These are phyloP conservation scores for Drosophila simulans DNA, from an alignment of 1,140 invertebrate species.

Conservation along the genomic window DNA sequence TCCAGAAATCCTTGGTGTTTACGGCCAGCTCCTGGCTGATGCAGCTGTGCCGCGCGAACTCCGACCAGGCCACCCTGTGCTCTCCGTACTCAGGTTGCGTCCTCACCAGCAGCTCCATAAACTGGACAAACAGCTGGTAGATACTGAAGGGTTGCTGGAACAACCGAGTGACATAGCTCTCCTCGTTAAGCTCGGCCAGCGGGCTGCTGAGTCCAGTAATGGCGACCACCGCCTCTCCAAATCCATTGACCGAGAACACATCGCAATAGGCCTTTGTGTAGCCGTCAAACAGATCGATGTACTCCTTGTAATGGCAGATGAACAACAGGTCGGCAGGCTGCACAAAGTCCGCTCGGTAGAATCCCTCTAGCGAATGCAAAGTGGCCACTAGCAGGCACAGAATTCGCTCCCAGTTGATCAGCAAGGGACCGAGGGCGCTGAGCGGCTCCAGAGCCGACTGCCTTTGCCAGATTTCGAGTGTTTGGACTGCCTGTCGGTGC, in stretches of 20 bases:
- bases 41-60: conserved; percentile 67
- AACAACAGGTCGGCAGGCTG: conserved; percentile 88
- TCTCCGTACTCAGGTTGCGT: conserved; percentile 64
- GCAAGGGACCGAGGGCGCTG: conserved; percentile 83
- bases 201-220: conserved; percentile 53
- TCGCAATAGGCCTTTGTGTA: conserved; percentile 91
- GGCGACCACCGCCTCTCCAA: conserved; percentile 55
- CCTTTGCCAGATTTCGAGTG: conserved; percentile 59
- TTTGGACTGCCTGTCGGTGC: conserved; percentile 64
- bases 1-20: conserved; percentile 81
- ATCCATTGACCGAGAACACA: conserved; percentile 88
- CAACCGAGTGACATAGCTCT: conserved; percentile 66
- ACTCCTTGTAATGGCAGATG: conserved; percentile 90
- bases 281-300: conserved; percentile 89
- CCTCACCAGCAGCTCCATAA: conserved; percentile 69
- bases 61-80: conserved; percentile 66
- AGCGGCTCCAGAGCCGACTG: conserved; percentile 42
- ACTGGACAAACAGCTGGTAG: conserved; percentile 73
- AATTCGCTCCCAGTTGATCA: conserved; percentile 87
- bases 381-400: conserved; percentile 89
- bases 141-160: conserved; percentile 77
- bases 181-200: conserved; percentile 63
- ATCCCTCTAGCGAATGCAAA: conserved; percentile 88
- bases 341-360: conserved; percentile 87
- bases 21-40: conserved; percentile 81